phyloP scores from a whole-genome alignment of 2,888 invertebrate genomes.

The Ecliptopera silaceata region DNA sequence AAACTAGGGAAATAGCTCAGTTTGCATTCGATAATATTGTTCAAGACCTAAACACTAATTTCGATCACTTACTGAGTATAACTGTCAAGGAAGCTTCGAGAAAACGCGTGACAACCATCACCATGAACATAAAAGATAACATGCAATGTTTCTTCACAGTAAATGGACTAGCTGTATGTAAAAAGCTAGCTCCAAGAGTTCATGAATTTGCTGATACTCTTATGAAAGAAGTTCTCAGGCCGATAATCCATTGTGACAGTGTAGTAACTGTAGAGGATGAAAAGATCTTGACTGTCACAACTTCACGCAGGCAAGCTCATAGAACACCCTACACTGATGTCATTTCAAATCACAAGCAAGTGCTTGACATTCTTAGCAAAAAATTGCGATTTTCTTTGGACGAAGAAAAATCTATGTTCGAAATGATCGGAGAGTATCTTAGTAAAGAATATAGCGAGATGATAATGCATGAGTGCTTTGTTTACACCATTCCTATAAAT shows the following conservation, averaged over 20 bases:
- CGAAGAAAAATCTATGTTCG: slow-evolving; percentile 73
- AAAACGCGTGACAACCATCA: slow-evolving; percentile 51
- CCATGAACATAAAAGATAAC: slow-evolving; percentile 60
- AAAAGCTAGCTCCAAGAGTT: slow-evolving; percentile 73
- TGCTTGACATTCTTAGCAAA: slow-evolving; percentile 83
- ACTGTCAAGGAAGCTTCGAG: slow-evolving; percentile 28
- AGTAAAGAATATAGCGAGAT: slow-evolving; percentile 84
- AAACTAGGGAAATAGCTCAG: slow-evolving; percentile 71
- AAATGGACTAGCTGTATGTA: slow-evolving; percentile 66
- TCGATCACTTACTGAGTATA: slow-evolving; percentile 47
- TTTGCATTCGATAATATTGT: slow-evolving; percentile 72
- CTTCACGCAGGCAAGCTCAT: slow-evolving; percentile 65
- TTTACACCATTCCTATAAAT: slow-evolving; percentile 89
- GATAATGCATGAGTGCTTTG: slow-evolving; percentile 88
- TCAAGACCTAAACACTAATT: slow-evolving; percentile 71
- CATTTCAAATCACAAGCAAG: slow-evolving; percentile 78
- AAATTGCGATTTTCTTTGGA: slow-evolving; percentile 78
- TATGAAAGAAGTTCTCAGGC: slow-evolving; percentile 80
- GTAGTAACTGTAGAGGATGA: slow-evolving; percentile 68
- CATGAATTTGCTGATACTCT: slow-evolving; percentile 83
- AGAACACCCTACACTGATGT: slow-evolving; percentile 79
- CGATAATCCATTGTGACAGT: slow-evolving; percentile 80
- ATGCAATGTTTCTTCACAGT: slow-evolving; percentile 56
- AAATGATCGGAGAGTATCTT: slow-evolving; percentile 81
- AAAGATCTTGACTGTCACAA: slow-evolving; percentile 56